phyloP scores from a whole-genome alignment of 2,797 vertebrate species.

The Crocidura indochinensis region DNA sequence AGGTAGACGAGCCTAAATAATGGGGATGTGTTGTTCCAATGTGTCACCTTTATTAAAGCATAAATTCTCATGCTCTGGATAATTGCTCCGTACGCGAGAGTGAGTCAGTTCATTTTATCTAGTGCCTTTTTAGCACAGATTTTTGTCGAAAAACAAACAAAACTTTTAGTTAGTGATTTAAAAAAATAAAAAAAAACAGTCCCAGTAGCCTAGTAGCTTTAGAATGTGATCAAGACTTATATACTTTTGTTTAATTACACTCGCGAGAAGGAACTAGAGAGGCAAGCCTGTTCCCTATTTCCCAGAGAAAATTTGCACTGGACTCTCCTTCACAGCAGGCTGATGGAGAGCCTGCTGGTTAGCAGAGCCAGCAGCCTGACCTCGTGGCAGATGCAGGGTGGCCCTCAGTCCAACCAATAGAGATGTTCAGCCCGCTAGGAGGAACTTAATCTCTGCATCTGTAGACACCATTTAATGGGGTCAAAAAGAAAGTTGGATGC shows the following conservation, averaged over 20 bases:
- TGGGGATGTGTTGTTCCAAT: conserved; percentile 68
- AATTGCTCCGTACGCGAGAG: conserved; percentile 60
- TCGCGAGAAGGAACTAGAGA: conserved; percentile 44
- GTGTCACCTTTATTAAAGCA: conserved; percentile 68
- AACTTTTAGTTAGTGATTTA: conserved; percentile 67
- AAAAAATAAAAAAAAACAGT: conserved; percentile 54
- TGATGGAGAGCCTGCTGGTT: conserved; percentile 7
- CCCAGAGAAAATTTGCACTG: conserved; percentile 9
- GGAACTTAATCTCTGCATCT: not conserved
- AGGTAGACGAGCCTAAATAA: conserved; percentile 60
- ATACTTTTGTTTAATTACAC: conserved; percentile 63
- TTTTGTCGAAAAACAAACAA: conserved; percentile 62
- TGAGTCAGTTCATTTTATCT: conserved; percentile 77
- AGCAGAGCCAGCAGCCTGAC: not conserved
- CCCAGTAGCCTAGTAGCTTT: conserved; percentile 76
- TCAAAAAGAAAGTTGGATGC: not conserved
- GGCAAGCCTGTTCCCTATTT: conserved; percentile 53
- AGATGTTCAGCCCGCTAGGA: not conserved
- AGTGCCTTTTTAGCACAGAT: conserved; percentile 86
- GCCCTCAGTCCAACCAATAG: not conserved
- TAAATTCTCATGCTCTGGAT: conserved; percentile 70
- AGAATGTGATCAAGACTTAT: conserved; percentile 54
- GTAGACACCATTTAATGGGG: conserved; percentile 4
- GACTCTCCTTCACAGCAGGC: not conserved
- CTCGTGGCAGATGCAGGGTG: not conserved